Percentiles rank a stretch among this genome's conserved stretches.
phyloP scores from a whole-genome alignment of 2,797 vertebrate species.

The Malacoctenus gilli region DNA sequence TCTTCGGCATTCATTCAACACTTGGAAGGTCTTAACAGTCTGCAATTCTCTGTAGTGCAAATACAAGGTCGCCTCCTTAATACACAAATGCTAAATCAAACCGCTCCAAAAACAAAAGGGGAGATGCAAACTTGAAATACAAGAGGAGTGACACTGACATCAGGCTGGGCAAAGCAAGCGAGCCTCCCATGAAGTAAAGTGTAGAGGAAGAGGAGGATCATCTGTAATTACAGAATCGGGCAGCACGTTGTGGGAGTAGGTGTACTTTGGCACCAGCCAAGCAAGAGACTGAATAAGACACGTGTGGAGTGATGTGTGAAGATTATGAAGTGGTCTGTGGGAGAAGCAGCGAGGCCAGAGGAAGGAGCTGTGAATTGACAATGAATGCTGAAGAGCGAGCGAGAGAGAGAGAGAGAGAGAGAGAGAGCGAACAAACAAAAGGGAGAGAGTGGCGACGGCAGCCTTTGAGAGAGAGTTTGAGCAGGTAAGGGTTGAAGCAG shows the following conservation, averaged over 20 bases:
- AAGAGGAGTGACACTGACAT: constrained; percentile 36
- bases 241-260: constrained; percentile 31
- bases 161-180: constrained; percentile 37
- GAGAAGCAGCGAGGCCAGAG: constrained; percentile 19
- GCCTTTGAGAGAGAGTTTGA: constrained; percentile 42
- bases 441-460: constrained; percentile 9
- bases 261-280: constrained; percentile 29
- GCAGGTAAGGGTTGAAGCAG: constrained; percentile 24
- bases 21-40: constrained; percentile 30
- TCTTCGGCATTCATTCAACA: constrained; percentile 43
- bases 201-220: constrained; percentile 46
- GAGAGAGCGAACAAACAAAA: constrained; percentile 29
- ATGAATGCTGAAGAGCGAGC: constrained; percentile 17
- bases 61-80: constrained; percentile 58
- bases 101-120: constrained; percentile 40
- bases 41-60: constrained; percentile 57
- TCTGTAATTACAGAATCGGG: constrained; percentile 62
- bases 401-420: constrained; percentile 13
- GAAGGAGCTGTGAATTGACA: constrained; percentile 15
- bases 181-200: constrained; percentile 49
- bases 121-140: constrained; percentile 43
- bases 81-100: constrained; percentile 58
- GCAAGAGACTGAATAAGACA: background rate
- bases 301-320: constrained; percentile 7
- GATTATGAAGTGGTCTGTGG: constrained; percentile 32